A percentile compares a stretch with the other conserved stretches of the same genome.
phyloP scores from a whole-genome alignment of 2,797 vertebrate species.

The Arnoldichthys spilopterus region DNA sequence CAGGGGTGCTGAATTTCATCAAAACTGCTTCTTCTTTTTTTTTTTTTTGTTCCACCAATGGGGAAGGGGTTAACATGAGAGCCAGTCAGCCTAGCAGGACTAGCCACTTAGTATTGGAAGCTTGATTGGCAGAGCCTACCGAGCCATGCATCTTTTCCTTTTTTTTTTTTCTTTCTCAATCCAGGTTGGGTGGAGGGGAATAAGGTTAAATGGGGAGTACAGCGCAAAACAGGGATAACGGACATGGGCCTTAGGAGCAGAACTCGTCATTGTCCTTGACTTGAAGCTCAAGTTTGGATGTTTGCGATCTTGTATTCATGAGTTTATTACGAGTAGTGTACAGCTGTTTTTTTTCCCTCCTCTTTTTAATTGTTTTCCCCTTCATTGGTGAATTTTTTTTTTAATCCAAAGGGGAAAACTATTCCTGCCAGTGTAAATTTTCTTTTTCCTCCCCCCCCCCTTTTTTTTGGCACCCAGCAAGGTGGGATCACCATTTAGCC shows the following conservation, averaged over 20 bases:
- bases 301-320: slow-evolving; percentile 74
- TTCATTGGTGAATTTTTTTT: slow-evolving; percentile 71
- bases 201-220: slow-evolving; percentile 53
- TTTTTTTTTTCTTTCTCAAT: not conserved
- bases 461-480: slow-evolving; percentile 63
- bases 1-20: slow-evolving; percentile 72
- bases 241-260: slow-evolving; percentile 82
- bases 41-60: slow-evolving; percentile 68
- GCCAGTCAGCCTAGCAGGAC: slow-evolving; percentile 85
- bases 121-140: slow-evolving; percentile 83
- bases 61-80: slow-evolving; percentile 62
- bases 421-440: slow-evolving; percentile 70
- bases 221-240: slow-evolving; percentile 48
- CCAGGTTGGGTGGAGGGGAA: slow-evolving; percentile 69
- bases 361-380: slow-evolving; percentile 74
- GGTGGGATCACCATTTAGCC: slow-evolving; percentile 69
- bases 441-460: slow-evolving; percentile 52
- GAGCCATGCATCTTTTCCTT: slow-evolving; percentile 66
- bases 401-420: slow-evolving; percentile 64
- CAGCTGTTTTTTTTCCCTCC: slow-evolving; percentile 66
- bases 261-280: slow-evolving; percentile 74
- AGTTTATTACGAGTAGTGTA: slow-evolving; percentile 81
- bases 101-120: slow-evolving; percentile 81
- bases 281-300: slow-evolving; percentile 61
- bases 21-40: slow-evolving; percentile 71